Evolutionary conservation across 2,797 vertebrate genomes (phyloP).

Genomic region (Jordanella pulchra): DNA sequence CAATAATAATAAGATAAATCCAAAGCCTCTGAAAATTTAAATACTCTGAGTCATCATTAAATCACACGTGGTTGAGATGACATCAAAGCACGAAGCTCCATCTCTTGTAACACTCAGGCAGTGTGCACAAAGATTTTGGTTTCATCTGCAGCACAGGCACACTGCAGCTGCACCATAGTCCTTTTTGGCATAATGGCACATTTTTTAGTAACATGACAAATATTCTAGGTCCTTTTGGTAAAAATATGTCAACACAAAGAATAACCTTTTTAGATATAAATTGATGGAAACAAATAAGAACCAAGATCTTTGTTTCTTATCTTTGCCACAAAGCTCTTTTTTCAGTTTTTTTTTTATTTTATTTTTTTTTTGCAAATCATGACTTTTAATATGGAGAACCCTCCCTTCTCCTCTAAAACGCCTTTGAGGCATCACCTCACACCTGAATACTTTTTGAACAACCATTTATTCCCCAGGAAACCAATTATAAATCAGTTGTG

Average conservation of each 20-base stretch:
- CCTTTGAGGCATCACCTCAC: neutral
- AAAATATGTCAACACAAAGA: too few relatives aligned
- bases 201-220: neutral
- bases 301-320: neutral
- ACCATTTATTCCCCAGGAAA: conserved; percentile 22
- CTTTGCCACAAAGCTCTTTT: neutral
- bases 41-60: neutral
- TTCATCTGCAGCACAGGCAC: too few relatives aligned
- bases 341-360: neutral
- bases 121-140: too few relatives aligned
- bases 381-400: neutral
- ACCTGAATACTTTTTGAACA: conserved; percentile 7
- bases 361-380: neutral
- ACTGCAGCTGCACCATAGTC: too few relatives aligned
- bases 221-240: too few relatives aligned
- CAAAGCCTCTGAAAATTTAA: neutral
- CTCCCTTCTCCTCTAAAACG: neutral
- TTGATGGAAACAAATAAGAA: neutral
- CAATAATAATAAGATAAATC: neutral
- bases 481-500: conserved; percentile 28
- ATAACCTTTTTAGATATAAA: too few relatives aligned
- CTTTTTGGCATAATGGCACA: too few relatives aligned
- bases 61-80: neutral
- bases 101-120: neutral
- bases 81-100: neutral